Conservation (phyloP, 2,797 vertebrate genomes). For the Microtus agrestis region DNA sequence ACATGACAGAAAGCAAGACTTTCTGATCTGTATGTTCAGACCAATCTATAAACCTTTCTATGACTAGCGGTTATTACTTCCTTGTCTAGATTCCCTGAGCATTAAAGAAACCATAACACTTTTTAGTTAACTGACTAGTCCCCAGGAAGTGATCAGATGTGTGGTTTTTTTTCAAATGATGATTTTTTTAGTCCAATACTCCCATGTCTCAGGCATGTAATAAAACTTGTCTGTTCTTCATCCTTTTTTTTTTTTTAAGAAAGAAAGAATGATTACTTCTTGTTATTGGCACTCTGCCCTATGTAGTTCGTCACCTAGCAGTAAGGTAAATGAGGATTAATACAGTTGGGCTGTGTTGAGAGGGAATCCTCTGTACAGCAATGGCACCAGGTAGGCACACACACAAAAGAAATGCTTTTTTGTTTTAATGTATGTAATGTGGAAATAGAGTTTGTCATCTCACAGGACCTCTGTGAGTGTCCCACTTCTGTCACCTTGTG, state of each 20-base stretch:
- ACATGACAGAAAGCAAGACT: constrained; percentile 26
- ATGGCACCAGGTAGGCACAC: constrained; percentile 20
- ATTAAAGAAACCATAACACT: constrained; percentile 29
- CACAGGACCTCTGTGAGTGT: constrained; percentile 57
- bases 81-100: constrained; percentile 57
- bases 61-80: constrained; percentile 20
- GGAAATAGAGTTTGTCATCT: constrained; percentile 53
- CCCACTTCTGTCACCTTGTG: constrained; percentile 62
- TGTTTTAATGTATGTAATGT: constrained; percentile 48
- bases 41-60: background rate
- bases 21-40: background rate
- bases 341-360: background rate
- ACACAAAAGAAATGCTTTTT: background rate
- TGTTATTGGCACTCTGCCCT: constrained; percentile 43
- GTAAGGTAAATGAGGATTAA: constrained; percentile 5
- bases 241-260: background rate
- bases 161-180: constrained; percentile 49
- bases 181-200: constrained; percentile 18
- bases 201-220: background rate
- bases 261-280: constrained; percentile 39
- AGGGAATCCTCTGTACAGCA: background rate
- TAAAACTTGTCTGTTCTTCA: constrained; percentile 14
- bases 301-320: constrained; percentile 34
- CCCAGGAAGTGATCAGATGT: constrained; percentile 68
- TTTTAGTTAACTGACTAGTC: constrained; percentile 63